Conservation (phyloP, 2,888 invertebrate genomes). For the Thymelicus acteon region DNA sequence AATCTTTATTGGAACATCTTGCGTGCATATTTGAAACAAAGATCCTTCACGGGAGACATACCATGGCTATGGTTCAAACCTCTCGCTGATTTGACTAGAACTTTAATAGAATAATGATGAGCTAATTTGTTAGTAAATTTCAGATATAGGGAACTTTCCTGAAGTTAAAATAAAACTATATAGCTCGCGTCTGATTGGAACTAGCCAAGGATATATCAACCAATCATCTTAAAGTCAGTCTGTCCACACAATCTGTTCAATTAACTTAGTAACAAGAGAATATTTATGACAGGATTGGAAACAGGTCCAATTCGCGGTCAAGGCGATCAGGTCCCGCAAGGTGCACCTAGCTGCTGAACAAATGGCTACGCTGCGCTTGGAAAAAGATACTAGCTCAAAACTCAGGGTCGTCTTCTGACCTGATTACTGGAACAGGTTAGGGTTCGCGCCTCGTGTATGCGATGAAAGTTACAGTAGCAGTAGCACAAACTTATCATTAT, state of each 20-base stretch:
- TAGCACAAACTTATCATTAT: not conserved
- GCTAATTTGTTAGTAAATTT: no score
- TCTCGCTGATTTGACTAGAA: no score
- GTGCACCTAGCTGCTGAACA: slow-evolving; percentile 37
- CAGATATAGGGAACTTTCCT: no score
- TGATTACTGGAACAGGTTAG: not conserved
- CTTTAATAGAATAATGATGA: no score
- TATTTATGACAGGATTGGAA: slow-evolving; percentile 16
- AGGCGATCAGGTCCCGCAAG: slow-evolving; percentile 41
- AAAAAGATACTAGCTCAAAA: slow-evolving; percentile 17
- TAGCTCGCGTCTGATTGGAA: no score
- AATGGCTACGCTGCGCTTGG: slow-evolving; percentile 1
- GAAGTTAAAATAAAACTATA: no score
- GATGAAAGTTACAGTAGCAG: not conserved
- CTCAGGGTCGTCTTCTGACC: slow-evolving; percentile 8
- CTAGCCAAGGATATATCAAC: not conserved
- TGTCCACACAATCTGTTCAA: slow-evolving; percentile 10
- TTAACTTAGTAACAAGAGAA: slow-evolving; percentile 24
- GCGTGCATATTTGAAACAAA: no score
- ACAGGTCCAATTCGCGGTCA: slow-evolving; percentile 23
- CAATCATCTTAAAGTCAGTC: not conserved
- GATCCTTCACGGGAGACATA: no score
- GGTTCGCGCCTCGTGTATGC: not conserved
- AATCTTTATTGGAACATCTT: no score
- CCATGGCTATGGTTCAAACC: no score